These are phyloP conservation scores for Sebastes elongatus DNA, from an alignment of 2,797 vertebrate species.

Conservation along the genomic window DNA sequence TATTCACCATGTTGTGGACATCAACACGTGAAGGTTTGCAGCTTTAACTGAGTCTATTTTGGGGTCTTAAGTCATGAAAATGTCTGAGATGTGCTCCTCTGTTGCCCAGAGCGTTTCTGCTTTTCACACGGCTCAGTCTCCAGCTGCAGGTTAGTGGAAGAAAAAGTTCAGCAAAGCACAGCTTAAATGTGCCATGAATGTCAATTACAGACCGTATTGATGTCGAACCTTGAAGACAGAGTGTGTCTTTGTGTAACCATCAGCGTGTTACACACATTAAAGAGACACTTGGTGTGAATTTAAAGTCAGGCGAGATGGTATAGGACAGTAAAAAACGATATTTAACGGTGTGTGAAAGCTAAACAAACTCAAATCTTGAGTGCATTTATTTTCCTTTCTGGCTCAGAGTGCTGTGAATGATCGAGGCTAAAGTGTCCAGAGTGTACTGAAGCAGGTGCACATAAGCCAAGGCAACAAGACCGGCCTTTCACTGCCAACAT, in stretches of 20 bases:
- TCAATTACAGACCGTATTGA: slow-evolving; percentile 29
- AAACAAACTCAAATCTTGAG: not conserved
- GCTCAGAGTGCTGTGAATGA: slow-evolving; percentile 23
- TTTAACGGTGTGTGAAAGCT: not conserved
- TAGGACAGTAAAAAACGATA: not conserved
- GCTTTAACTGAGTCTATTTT: not conserved
- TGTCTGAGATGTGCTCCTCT: not conserved
- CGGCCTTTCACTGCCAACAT: slow-evolving; percentile 60
- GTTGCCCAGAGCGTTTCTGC: not conserved
- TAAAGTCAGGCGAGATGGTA: not conserved
- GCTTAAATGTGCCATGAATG: slow-evolving; percentile 50
- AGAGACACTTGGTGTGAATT: not conserved
- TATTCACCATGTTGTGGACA: not conserved
- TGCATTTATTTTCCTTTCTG: not conserved
- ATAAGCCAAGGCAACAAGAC: slow-evolving; percentile 59
- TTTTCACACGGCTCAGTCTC: not conserved
- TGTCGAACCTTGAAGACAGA: slow-evolving; percentile 8
- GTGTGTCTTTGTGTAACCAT: not conserved
- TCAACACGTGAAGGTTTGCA: not conserved
- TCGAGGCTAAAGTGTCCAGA: slow-evolving; percentile 25
- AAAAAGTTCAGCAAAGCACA: slow-evolving; percentile 25
- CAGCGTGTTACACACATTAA: not conserved
- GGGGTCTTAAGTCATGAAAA: not conserved
- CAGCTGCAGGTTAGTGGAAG: slow-evolving; percentile 28
- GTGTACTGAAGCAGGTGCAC: slow-evolving; percentile 69